phyloP scores from a whole-genome alignment of 2,113 vertebrate species.

The Onychostruthus taczanowskii region DNA sequence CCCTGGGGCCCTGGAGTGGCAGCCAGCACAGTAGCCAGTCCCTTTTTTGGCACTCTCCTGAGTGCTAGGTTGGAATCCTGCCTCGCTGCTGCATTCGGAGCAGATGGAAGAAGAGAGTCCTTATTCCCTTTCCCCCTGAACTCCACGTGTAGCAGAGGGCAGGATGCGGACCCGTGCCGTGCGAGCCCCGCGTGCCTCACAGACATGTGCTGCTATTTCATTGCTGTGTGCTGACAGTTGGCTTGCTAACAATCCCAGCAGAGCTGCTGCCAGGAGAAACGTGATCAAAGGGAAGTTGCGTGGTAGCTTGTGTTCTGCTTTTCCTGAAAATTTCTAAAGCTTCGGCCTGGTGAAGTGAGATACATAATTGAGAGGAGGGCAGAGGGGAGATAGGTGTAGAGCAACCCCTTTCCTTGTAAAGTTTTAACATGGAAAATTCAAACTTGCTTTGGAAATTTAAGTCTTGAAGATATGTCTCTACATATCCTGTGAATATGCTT shows the following conservation, averaged over 20 bases:
- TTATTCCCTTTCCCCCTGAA: constrained; percentile 38
- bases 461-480: background rate
- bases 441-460: background rate
- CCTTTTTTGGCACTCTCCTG: constrained; percentile 65
- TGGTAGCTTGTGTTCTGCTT: background rate
- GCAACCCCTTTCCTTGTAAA: background rate
- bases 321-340: background rate
- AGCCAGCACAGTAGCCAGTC: constrained; percentile 68
- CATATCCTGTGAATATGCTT: background rate
- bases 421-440: background rate
- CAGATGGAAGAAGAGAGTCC: constrained; percentile 62
- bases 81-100: constrained; percentile 43
- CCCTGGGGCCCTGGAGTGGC: constrained; percentile 58
- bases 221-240: background rate
- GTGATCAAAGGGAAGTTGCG: background rate
- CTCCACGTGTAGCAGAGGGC: background rate
- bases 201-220: background rate
- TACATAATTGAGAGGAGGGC: background rate
- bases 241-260: background rate
- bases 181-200: background rate
- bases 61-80: constrained; percentile 60
- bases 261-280: background rate
- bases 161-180: background rate
- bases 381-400: background rate
- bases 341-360: background rate